Conservation (phyloP, 2,797 vertebrate species). For the Scleropages formosus region DNA sequence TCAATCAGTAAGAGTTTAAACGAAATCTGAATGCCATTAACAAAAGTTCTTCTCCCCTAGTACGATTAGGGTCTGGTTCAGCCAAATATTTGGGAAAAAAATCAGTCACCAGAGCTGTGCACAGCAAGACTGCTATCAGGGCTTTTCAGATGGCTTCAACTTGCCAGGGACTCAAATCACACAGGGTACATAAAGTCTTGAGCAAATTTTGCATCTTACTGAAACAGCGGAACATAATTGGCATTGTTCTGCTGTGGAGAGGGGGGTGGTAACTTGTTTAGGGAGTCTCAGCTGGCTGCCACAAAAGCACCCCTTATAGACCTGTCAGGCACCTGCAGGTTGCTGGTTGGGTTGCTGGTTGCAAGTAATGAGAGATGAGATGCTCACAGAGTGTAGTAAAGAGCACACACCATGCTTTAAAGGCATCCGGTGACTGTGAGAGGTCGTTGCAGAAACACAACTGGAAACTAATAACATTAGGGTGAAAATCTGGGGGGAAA, state of each 20-base stretch:
- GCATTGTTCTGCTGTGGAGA: no score
- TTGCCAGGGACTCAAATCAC: neutral
- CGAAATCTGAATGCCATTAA: neutral
- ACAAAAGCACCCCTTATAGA: neutral
- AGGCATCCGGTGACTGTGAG: neutral
- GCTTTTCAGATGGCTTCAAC: neutral
- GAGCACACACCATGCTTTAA: neutral
- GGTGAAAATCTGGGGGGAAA: neutral
- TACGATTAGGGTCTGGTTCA: neutral
- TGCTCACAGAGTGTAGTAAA: neutral
- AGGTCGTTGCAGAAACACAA: neutral
- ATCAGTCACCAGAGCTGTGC: neutral
- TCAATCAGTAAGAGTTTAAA: neutral
- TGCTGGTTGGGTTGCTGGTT: neutral
- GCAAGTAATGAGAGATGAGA: conserved; percentile 16
- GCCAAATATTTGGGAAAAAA: neutral
- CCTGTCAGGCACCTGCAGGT: neutral
- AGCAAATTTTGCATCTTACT: conserved; percentile 6
- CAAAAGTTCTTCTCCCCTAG: neutral
- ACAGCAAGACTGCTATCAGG: neutral
- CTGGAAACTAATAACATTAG: neutral
- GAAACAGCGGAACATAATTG: conserved; percentile 2
- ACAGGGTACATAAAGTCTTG: neutral
- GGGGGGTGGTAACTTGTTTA: neutral
- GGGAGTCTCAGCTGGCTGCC: neutral